Evolutionary conservation across 2,888 invertebrate species (phyloP).

Genomic region (Torymus tubicola): DNA sequence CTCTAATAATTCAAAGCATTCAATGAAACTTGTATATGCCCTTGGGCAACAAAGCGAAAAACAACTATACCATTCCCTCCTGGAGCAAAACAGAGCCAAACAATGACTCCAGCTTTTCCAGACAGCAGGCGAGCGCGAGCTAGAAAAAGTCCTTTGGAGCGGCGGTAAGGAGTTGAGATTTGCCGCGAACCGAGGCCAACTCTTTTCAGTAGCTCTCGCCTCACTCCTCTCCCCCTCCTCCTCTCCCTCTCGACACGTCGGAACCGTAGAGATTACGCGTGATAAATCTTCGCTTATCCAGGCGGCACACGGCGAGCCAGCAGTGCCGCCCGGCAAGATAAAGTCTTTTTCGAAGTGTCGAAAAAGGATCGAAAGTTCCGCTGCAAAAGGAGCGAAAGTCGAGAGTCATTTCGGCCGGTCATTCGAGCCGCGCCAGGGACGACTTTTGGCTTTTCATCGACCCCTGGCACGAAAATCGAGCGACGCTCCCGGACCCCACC

Average conservation of each 20-base stretch:
- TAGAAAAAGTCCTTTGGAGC: conserved; percentile 13
- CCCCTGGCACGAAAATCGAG: conserved; percentile 16
- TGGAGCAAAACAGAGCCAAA: too few relatives aligned
- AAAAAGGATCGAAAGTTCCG: conserved; percentile 59
- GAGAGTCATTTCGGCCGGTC: conserved; percentile 61
- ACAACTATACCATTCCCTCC: too few relatives aligned
- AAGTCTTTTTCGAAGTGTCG: conserved; percentile 55
- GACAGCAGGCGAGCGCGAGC: neutral
- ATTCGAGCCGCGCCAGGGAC: conserved; percentile 27
- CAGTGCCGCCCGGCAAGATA: conserved; percentile 33
- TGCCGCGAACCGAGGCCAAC: conserved; percentile 22
- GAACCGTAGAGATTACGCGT: conserved; percentile 45
- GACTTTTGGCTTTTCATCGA: conserved; percentile 35
- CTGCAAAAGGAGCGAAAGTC: conserved; percentile 55
- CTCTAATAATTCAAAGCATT: too few relatives aligned
- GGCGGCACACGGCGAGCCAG: neutral
- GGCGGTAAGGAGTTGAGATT: conserved; percentile 18
- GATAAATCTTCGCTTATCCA: conserved; percentile 55
- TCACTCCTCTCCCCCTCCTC: too few relatives aligned
- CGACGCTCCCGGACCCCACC: neutral
- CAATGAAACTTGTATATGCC: too few relatives aligned
- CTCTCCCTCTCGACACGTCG: conserved; percentile 32
- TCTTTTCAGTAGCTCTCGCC: conserved; percentile 27
- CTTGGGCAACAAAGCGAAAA: too few relatives aligned
- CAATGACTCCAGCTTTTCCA: neutral